phyloP scores from a whole-genome alignment of 2,113 vertebrate species.

The Ondatra zibethicus region DNA sequence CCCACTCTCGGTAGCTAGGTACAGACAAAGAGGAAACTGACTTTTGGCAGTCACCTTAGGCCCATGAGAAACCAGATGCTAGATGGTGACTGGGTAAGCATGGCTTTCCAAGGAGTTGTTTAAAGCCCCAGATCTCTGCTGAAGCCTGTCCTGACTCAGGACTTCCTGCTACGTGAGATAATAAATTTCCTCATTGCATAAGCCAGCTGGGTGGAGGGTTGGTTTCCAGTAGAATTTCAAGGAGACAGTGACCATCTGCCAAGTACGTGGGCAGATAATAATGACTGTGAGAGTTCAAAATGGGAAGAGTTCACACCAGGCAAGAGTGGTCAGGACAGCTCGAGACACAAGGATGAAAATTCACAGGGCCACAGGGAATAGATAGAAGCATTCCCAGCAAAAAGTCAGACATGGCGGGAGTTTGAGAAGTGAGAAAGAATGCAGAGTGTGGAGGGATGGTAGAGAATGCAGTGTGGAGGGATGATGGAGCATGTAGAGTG shows the following conservation, averaged over 20 bases:
- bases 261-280: slow-evolving; percentile 70
- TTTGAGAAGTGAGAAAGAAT: neutral
- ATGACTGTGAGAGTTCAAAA: slow-evolving; percentile 53
- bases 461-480: neutral
- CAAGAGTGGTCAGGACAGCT: slow-evolving; percentile 45
- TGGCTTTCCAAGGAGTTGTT: neutral
- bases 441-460: neutral
- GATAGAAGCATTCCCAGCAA: slow-evolving; percentile 5
- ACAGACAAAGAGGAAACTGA: neutral
- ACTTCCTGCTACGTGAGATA: slow-evolving; percentile 67
- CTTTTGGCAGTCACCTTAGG: neutral
- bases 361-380: neutral
- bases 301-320: slow-evolving; percentile 66
- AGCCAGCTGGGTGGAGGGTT: slow-evolving; percentile 56
- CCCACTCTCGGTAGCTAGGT: neutral
- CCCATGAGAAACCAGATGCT: neutral
- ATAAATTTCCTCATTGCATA: slow-evolving; percentile 67
- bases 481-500: too few species aligned
- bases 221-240: slow-evolving; percentile 62
- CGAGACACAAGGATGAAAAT: slow-evolving; percentile 24
- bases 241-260: slow-evolving; percentile 71
- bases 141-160: slow-evolving; percentile 37
- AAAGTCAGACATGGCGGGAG: slow-evolving; percentile 35
- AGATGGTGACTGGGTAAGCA: neutral
- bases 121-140: slow-evolving; percentile 20